phyloP scores from a whole-genome alignment of 37 sponge, comb jelly and placozoan species.

The Geodia barretti region DNA sequence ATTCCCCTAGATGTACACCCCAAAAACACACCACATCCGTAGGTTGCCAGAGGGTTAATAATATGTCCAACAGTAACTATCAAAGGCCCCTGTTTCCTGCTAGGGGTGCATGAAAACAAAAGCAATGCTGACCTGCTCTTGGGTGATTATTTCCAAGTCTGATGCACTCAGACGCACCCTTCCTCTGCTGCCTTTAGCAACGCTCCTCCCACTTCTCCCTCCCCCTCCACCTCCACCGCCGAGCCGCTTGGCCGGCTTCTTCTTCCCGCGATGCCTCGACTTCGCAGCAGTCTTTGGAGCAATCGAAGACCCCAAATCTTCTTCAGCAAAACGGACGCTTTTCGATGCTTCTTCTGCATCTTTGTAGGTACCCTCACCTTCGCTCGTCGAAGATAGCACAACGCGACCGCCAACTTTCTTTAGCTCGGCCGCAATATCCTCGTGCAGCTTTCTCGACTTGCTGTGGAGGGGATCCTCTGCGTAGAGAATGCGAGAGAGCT shows the following conservation, averaged over 20 bases:
- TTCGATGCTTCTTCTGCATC: no score
- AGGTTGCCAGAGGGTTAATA: no score
- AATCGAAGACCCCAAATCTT: not conserved
- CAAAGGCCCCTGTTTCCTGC: no score
- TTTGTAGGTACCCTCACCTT: not conserved
- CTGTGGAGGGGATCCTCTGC: slow-evolving; percentile 50
- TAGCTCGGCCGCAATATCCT: slow-evolving; percentile 40
- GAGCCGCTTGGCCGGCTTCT: slow-evolving; percentile 4
- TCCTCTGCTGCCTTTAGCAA: not conserved
- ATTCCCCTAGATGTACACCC: no score
- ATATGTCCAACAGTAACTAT: no score
- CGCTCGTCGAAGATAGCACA: not conserved
- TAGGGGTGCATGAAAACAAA: no score
- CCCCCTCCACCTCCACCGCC: not conserved
- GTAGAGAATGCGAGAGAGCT: slow-evolving; percentile 55
- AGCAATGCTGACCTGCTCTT: slow-evolving; percentile 6
- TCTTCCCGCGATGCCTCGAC: not conserved
- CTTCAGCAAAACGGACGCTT: not conserved
- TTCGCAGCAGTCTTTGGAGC: not conserved
- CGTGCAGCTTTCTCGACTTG: slow-evolving; percentile 13
- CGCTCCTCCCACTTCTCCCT: no score
- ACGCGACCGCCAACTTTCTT: slow-evolving; percentile 6
- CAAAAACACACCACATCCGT: no score
- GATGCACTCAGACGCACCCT: slow-evolving; percentile 4
- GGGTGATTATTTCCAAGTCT: not conserved